Evolutionary conservation across 2,113 vertebrate genomes (phyloP).

Genomic region (Nothoprocta pentlandii): DNA sequence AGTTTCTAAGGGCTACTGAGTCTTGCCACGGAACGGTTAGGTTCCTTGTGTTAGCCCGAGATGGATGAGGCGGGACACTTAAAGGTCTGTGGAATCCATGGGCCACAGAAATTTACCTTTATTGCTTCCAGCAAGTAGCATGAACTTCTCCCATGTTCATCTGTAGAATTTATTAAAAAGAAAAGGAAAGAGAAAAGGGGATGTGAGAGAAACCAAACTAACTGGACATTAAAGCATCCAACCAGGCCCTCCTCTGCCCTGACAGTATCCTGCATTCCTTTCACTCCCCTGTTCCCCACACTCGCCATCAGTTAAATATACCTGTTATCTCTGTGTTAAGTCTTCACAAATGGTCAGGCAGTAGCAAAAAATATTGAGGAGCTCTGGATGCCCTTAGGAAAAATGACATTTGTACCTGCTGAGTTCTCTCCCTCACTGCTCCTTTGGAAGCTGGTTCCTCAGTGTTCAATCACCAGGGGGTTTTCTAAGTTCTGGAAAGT

Average conservation of each 20-base stretch:
- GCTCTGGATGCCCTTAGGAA: slow-evolving; percentile 63
- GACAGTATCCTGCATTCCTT: slow-evolving; percentile 23
- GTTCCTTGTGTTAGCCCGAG: slow-evolving; percentile 69
- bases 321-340: slow-evolving; percentile 63
- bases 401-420: slow-evolving; percentile 9
- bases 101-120: slow-evolving; percentile 71
- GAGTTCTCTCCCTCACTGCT: background rate
- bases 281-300: slow-evolving; percentile 37
- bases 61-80: slow-evolving; percentile 68
- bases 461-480: background rate
- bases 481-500: slow-evolving; percentile 36
- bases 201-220: slow-evolving; percentile 9
- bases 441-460: background rate
- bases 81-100: slow-evolving; percentile 75
- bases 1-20: slow-evolving; percentile 80
- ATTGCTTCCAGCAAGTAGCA: slow-evolving; percentile 86
- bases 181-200: slow-evolving; percentile 29
- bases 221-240: slow-evolving; percentile 22
- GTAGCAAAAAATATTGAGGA: slow-evolving; percentile 59
- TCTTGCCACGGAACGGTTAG: slow-evolving; percentile 52
- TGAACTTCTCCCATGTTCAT: slow-evolving; percentile 80
- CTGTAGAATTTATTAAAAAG: slow-evolving; percentile 75
- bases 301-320: slow-evolving; percentile 42
- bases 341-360: slow-evolving; percentile 60
- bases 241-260: slow-evolving; percentile 8